Conservation (phyloP, 2,797 vertebrate genomes). For the Agapornis canus region DNA sequence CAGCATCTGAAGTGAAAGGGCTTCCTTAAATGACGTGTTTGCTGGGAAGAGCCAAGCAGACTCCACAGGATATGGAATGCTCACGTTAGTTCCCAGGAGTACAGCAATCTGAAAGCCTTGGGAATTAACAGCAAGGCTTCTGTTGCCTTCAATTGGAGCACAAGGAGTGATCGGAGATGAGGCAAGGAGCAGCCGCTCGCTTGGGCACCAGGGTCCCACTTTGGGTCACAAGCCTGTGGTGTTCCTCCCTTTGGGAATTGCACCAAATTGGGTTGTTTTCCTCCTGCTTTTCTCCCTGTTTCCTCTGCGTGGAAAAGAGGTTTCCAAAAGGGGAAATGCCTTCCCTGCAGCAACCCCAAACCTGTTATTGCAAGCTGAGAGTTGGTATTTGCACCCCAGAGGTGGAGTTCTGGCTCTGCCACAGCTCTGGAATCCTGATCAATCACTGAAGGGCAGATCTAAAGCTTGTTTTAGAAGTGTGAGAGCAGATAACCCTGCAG, state of each 20-base stretch:
- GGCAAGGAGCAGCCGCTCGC: background rate
- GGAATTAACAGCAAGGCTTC: background rate
- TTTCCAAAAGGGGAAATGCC: background rate
- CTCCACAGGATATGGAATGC: background rate
- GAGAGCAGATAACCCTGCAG: background rate
- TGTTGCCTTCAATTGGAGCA: background rate
- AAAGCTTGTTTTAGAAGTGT: background rate
- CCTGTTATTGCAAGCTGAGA: background rate
- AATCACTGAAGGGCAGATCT: background rate
- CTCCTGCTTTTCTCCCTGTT: background rate
- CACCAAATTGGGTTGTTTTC: background rate
- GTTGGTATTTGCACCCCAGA: background rate
- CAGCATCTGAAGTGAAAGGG: constrained; percentile 6
- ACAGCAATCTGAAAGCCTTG: background rate
- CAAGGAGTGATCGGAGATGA: background rate
- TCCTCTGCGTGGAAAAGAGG: background rate
- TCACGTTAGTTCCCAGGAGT: background rate
- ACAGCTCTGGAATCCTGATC: no score
- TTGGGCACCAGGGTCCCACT: background rate
- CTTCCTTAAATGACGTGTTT: constrained; percentile 3
- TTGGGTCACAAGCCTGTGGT: background rate
- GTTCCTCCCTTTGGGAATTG: background rate
- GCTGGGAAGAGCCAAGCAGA: constrained; percentile 10
- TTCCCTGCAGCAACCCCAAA: background rate
- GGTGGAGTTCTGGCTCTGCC: background rate